Base-by-base conservation (phyloP, 2,888 invertebrate genomes). In the Tortricodes alternella region DNA sequence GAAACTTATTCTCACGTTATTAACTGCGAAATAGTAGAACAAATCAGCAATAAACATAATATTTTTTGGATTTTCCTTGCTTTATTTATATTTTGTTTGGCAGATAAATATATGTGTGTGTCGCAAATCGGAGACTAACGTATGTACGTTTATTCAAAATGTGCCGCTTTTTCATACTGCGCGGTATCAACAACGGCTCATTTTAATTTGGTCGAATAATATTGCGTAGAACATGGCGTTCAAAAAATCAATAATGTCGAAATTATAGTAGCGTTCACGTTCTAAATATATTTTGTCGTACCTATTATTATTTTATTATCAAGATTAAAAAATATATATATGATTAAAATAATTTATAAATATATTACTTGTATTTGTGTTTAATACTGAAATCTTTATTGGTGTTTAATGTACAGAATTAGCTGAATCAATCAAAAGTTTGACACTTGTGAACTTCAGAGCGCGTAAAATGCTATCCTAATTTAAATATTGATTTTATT, bases 51-150 rank as follows among this genome's bases (percentile, higher is more conserved):
- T 44, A 55, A 53, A 49, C 61, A 62, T 60, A 38, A 32, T 59
- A 59, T 34, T 61, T 46, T 57, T 65, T 64, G 50, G 62, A 62
- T 60, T 66, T 62, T 65, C 64, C 68, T 63, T 67, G 65, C 66
- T 56, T 56, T 56, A 56, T 56, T 64, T 60, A 60, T 50, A 61
- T 60, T 65, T 66, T 64, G 67, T 66, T 66, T 67, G 65, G 66
- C 67, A 65, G 60, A 58, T 29, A 9, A 11, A 4, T n/a, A n/a
- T n/a, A n/a, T 62, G 46, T n/a, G 53, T 16, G 35, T 49, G 39
- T 48, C 46, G 59, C 41, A 44, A 52, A 60, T 56, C 37, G 51
- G 27, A 38, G 59, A 51, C 59, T 49, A 46, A 53, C 24, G 48
- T 44, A 52, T 60, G 6, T 50, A 27, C 8, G 9, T 16, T n/a